These are phyloP conservation scores for Motacilla alba DNA, from an alignment of 2,113 vertebrate species.

Conservation along the genomic window DNA sequence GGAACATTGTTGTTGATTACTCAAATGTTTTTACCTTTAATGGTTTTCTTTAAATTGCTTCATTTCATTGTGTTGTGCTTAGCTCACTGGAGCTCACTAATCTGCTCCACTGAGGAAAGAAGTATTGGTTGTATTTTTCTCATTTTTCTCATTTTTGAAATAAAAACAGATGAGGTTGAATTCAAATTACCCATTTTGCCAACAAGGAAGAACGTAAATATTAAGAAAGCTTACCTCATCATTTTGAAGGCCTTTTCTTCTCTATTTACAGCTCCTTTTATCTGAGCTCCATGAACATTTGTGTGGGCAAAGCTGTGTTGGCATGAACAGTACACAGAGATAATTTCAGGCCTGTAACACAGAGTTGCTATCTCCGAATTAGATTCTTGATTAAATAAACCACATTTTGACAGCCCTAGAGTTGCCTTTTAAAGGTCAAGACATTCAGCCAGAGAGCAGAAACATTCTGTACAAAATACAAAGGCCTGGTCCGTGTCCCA, in stretches of 20 bases:
- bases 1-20: not conserved
- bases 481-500: not conserved
- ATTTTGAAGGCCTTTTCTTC: not conserved
- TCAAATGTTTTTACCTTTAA: not conserved
- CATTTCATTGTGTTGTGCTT: not conserved
- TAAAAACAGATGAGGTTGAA: not conserved
- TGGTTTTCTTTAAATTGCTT: not conserved
- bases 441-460: not conserved
- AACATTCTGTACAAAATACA: not conserved
- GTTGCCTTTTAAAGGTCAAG: constrained; percentile 22
- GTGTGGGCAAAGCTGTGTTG: not conserved
- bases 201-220: not conserved
- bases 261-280: not conserved
- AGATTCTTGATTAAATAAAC: constrained; percentile 15
- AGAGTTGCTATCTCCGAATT: not conserved
- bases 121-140: not conserved
- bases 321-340: not conserved
- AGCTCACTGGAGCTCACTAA: not conserved
- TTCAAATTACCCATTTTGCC: not conserved
- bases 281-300: not conserved
- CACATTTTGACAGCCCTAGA: not conserved
- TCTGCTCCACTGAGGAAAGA: not conserved
- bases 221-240: not conserved
- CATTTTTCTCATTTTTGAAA: not conserved
- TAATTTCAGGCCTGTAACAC: not conserved